A percentile compares a stretch with the other conserved stretches of the same genome.
Conservation (phyloP, 2,888 invertebrate genomes). For the Erebia epiphron region DNA sequence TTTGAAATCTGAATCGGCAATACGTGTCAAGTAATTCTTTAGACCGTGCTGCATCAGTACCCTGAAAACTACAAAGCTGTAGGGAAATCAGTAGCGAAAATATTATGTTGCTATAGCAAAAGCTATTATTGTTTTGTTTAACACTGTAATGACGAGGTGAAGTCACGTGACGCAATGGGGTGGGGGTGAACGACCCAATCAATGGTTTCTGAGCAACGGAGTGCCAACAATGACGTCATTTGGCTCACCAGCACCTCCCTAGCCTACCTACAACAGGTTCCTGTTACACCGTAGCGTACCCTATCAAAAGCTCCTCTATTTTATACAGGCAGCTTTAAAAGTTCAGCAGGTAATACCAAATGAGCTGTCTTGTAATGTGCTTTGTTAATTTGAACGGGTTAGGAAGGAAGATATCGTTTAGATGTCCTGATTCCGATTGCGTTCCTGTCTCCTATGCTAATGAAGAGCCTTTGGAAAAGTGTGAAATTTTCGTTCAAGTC, state of each 20-base stretch:
- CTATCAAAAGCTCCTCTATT: neutral
- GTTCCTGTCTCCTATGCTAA: too few species aligned
- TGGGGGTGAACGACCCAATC: conserved; percentile 39
- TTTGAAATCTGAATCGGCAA: too few species aligned
- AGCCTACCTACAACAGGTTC: conserved; percentile 15
- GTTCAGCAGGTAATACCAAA: too few species aligned
- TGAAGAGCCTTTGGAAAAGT: too few species aligned
- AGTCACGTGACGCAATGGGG: conserved; percentile 23
- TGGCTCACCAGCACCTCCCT: conserved; percentile 16
- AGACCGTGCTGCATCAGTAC: too few species aligned
- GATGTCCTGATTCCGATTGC: too few species aligned
- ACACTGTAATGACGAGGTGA: conserved; percentile 19
- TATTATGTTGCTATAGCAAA: conserved; percentile 13
- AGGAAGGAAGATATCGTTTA: too few species aligned
- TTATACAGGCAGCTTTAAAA: too few species aligned
- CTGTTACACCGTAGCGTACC: conserved; percentile 35
- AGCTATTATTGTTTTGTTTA: conserved; percentile 11
- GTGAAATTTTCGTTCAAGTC: too few species aligned
- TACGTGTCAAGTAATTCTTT: too few species aligned
- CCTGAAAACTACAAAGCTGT: too few species aligned
- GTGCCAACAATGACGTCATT: conserved; percentile 51
- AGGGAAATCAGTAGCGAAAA: neutral
- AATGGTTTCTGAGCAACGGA: conserved; percentile 52
- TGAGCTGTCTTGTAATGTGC: neutral
- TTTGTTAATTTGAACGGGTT: too few species aligned